A percentile compares a stretch with the other conserved stretches of the same genome.
Evolutionary conservation across 1,140 invertebrate genomes (phyloP).

Genomic region (Neotoxoptera formosana): DNA sequence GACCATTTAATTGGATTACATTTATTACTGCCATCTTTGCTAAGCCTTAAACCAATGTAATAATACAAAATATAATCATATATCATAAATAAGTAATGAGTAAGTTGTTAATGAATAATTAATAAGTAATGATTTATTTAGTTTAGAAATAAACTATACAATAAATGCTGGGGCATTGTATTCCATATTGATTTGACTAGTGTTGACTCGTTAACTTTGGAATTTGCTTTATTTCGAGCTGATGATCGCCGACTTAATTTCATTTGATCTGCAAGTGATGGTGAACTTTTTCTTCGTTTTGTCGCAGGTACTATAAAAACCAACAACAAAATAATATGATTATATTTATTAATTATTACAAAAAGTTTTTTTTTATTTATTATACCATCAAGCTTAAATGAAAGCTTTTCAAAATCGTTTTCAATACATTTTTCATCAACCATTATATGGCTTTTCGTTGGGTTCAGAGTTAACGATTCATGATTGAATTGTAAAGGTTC

Average conservation of each 20-base stretch:
- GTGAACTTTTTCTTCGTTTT: slow-evolving; percentile 72
- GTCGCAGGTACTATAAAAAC: slow-evolving; percentile 61
- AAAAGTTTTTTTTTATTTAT: background rate
- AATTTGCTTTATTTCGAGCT: slow-evolving; percentile 69
- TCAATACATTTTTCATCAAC: slow-evolving; percentile 4
- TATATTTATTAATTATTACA: background rate
- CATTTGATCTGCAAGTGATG: slow-evolving; percentile 75
- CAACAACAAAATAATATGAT: background rate
- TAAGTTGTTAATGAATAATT: too few species aligned
- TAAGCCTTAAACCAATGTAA: slow-evolving; percentile 5
- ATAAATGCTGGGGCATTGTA: slow-evolving; percentile 69
- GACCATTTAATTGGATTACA: slow-evolving; percentile 58
- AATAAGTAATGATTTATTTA: background rate
- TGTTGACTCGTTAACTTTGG: slow-evolving; percentile 70
- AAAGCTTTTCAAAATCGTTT: slow-evolving; percentile 25
- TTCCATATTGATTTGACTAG: slow-evolving; percentile 72
- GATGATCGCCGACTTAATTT: slow-evolving; percentile 77
- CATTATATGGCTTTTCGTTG: background rate
- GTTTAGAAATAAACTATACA: slow-evolving; percentile 64
- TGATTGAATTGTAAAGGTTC: slow-evolving; percentile 31
- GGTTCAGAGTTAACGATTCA: background rate
- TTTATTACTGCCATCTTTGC: slow-evolving; percentile 59
- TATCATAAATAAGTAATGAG: background rate
- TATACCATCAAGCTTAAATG: slow-evolving; percentile 28
- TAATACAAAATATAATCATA: background rate